Conservation (phyloP, 1,140 invertebrate genomes). For the Panulirus ornatus region DNA sequence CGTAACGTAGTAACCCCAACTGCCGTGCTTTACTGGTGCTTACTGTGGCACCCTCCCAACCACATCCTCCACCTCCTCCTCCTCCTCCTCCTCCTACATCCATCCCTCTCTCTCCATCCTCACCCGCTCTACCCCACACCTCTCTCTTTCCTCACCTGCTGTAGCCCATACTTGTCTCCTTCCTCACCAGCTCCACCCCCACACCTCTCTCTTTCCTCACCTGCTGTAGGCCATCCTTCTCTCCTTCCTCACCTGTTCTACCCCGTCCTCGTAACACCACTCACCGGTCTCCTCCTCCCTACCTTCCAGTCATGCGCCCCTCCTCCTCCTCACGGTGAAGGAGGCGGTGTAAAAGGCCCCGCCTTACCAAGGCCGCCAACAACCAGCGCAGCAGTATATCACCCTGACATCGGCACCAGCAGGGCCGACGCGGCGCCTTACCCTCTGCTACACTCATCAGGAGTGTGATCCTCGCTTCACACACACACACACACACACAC, state of each 20-base stretch:
- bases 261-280: not conserved
- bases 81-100: not conserved
- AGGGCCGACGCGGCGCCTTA: no score
- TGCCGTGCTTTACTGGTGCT: not conserved
- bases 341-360: no score
- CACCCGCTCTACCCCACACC: not conserved
- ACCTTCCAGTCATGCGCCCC: not conserved
- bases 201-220: not conserved
- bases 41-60: not conserved
- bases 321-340: not conserved
- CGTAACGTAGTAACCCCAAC: no score
- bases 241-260: not conserved
- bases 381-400: no score
- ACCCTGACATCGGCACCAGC: no score
- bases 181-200: not conserved
- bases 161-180: not conserved
- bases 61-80: not conserved
- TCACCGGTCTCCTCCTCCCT: not conserved
- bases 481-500: no score
- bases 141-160: not conserved
- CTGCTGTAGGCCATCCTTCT: not conserved
- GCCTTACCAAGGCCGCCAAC: no score
- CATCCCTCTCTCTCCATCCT: conserved; percentile 1
- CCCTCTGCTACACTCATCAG: no score
- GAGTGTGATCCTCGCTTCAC: no score